Conservation (phyloP, 2,113 vertebrate genomes). For the Lophura nycthemera region DNA sequence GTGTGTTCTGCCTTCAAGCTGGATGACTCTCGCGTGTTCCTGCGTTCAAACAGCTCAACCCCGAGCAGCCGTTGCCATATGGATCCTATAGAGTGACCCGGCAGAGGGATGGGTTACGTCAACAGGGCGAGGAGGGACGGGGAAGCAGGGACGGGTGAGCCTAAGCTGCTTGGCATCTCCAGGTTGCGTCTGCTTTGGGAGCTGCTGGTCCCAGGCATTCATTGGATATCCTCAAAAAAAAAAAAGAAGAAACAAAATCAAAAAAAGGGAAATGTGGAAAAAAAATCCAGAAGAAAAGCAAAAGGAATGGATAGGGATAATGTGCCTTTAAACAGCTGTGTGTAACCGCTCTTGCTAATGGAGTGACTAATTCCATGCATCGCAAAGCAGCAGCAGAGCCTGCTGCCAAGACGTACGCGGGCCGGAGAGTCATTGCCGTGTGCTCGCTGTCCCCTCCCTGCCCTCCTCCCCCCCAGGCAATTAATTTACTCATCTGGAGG, state of each 20-base stretch:
- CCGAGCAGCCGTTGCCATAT: background rate
- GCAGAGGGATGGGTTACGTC: background rate
- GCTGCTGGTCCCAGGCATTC: background rate
- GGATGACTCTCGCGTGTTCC: background rate
- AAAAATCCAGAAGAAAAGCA: accelerated
- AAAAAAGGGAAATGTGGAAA: accelerated
- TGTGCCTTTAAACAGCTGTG: slow-evolving; percentile 77
- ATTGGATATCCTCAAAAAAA: background rate
- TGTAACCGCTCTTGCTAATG: slow-evolving; percentile 60
- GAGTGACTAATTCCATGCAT: slow-evolving; percentile 66
- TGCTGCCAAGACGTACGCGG: slow-evolving; percentile 52
- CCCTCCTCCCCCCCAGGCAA: background rate
- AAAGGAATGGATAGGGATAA: background rate
- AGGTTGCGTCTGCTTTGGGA: background rate
- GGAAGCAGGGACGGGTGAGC: background rate
- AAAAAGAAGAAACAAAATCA: background rate
- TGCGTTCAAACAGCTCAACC: background rate
- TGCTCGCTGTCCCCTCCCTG: background rate
- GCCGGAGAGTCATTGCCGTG: slow-evolving; percentile 20
- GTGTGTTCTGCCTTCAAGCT: slow-evolving; percentile 37
- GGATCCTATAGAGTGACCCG: slow-evolving; percentile 22
- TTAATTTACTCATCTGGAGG: slow-evolving; percentile 77
- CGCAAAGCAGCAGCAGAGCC: background rate
- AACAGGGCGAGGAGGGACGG: background rate
- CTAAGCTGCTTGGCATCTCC: background rate